phyloP scores from a whole-genome alignment of 1,140 invertebrate species.

The Drepana arcuata region DNA sequence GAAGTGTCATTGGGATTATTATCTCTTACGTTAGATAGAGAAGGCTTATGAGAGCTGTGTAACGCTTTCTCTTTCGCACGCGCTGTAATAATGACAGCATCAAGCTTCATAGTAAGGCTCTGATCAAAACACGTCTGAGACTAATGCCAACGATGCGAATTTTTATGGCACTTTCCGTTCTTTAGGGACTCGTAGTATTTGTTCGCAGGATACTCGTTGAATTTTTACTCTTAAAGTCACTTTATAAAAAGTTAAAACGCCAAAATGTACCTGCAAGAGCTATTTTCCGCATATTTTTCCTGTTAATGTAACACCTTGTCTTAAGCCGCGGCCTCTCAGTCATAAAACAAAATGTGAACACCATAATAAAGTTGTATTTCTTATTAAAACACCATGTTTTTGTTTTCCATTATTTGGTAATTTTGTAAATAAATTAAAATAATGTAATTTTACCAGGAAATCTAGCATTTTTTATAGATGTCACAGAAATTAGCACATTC shows the following conservation, averaged over 20 bases:
- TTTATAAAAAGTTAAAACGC: slow-evolving; percentile 46
- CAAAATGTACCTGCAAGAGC: slow-evolving; percentile 18
- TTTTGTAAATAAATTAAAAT: too few relatives aligned
- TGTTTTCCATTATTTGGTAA: too few relatives aligned
- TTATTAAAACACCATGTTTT: too few relatives aligned
- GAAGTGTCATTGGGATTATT: slow-evolving; percentile 23
- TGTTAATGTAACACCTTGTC: too few relatives aligned
- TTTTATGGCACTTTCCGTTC: slow-evolving; percentile 51
- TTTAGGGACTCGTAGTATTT: slow-evolving; percentile 41
- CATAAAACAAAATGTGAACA: too few relatives aligned
- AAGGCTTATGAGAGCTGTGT: slow-evolving; percentile 10
- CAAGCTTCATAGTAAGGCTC: slow-evolving; percentile 20
- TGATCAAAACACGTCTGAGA: slow-evolving; percentile 62
- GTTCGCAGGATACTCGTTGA: slow-evolving; percentile 42
- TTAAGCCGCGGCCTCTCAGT: too few relatives aligned
- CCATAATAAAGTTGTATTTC: too few relatives aligned
- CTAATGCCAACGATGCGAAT: slow-evolving; percentile 56
- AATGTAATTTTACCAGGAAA: too few relatives aligned
- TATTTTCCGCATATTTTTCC: too few relatives aligned
- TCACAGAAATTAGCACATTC: too few relatives aligned
- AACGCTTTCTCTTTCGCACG: slow-evolving; percentile 8
- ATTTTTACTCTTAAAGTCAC: slow-evolving; percentile 36
- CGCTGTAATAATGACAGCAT: slow-evolving; percentile 16
- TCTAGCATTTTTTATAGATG: too few relatives aligned
- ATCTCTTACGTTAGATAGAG: slow-evolving; percentile 9